Conservation (phyloP, 1,140 invertebrate species). For the Calycopis cecrops region DNA sequence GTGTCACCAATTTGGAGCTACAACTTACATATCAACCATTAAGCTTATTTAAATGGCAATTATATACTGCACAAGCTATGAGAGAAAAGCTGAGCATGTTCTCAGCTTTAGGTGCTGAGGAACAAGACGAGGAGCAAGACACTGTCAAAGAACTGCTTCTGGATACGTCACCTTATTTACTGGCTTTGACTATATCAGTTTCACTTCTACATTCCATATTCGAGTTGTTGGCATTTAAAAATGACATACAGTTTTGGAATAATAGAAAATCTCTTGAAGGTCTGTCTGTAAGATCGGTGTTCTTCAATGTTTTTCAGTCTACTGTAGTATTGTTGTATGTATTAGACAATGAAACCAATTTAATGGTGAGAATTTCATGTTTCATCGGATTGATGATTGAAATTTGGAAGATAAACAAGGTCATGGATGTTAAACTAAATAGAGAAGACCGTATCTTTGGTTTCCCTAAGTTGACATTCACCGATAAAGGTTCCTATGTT, state of each 20-base stretch:
- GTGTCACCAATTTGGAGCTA: constrained; percentile 82
- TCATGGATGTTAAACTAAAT: constrained; percentile 89
- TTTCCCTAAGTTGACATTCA: constrained; percentile 88
- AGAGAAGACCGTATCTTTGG: constrained; percentile 84
- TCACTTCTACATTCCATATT: constrained; percentile 98
- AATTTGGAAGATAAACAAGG: constrained; percentile 99
- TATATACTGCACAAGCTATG: constrained; percentile 97
- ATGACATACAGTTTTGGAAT: constrained; percentile 99
- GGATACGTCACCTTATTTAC: constrained; percentile 97
- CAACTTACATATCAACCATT: constrained; percentile 94
- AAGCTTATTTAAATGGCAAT: constrained; percentile 97
- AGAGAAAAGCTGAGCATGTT: constrained; percentile 84
- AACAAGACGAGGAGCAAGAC: constrained; percentile 96
- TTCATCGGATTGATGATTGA: constrained; percentile 97
- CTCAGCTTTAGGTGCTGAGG: constrained; percentile 78
- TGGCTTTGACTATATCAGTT: constrained; percentile 93
- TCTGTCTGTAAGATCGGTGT: constrained; percentile 97
- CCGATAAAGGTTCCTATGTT: constrained; percentile 97
- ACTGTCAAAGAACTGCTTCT: constrained; percentile 96
- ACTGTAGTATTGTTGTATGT: constrained; percentile 97
- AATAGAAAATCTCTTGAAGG: constrained; percentile 98
- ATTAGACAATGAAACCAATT: constrained; percentile 98
- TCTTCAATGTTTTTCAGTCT: constrained; percentile 99
- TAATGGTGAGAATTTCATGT: constrained; percentile 93
- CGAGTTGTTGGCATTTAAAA: constrained; percentile 99